phyloP scores from a whole-genome alignment of 2,113 vertebrate species.

The Hippocampus abdominalis region DNA sequence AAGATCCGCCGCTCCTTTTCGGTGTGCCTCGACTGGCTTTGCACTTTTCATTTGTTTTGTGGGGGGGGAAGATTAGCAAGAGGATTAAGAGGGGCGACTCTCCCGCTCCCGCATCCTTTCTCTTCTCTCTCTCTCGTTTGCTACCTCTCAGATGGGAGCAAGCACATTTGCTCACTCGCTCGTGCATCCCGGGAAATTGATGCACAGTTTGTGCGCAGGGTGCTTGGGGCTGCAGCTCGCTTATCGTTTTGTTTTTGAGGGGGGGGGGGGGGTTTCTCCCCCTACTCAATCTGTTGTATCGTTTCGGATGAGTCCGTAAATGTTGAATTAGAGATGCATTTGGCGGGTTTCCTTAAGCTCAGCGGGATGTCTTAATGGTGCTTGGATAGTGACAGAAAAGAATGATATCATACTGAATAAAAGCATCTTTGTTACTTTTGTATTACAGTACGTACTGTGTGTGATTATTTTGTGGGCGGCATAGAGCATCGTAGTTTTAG shows the following conservation, averaged over 20 bases:
- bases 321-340: not conserved
- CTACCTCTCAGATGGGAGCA: slow-evolving; percentile 24
- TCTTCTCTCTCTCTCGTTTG: slow-evolving; percentile 18
- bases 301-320: not conserved
- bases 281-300: slow-evolving; percentile 3
- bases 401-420: not conserved
- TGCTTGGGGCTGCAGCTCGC: not conserved
- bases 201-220: not conserved
- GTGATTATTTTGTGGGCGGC: too few species aligned
- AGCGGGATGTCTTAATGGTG: not conserved
- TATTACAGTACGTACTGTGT: too few species aligned
- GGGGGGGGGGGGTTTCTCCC: too few species aligned
- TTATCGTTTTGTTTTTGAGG: not conserved
- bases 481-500: too few species aligned
- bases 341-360: not conserved
- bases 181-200: slow-evolving; percentile 10
- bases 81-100: slow-evolving; percentile 67
- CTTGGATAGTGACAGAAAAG: not conserved
- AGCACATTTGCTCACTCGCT: slow-evolving; percentile 14
- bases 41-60: slow-evolving; percentile 74
- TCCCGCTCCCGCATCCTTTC: slow-evolving; percentile 53
- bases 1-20: slow-evolving; percentile 60
- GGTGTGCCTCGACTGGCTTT: slow-evolving; percentile 63
- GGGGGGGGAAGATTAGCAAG: slow-evolving; percentile 66
- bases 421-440: not conserved